Conservation (phyloP, 53 echinoderm and acorn worm species). For the Crossaster papposus region DNA sequence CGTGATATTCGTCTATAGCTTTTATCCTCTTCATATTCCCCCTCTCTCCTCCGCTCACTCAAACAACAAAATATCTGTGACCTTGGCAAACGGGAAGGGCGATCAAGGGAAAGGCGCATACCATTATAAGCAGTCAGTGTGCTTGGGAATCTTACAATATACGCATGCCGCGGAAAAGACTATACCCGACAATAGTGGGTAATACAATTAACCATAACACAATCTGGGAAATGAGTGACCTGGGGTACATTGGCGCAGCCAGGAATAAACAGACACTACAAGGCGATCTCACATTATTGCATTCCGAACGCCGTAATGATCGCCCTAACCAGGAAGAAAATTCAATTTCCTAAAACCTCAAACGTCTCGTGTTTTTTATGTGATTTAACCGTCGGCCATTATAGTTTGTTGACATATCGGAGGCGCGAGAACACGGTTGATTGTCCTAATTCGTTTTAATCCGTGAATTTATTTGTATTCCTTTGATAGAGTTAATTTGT, state of each 20-base stretch:
- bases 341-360: conserved; percentile 24
- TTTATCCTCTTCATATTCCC: conserved; percentile 2
- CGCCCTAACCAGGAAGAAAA: conserved; percentile 5
- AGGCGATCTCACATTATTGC: conserved; percentile 12
- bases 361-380: neutral
- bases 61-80: conserved; percentile 38
- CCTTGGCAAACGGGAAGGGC: conserved; percentile 45
- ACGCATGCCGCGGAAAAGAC: neutral
- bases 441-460: neutral
- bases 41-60: conserved; percentile 1
- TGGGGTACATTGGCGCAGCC: conserved; percentile 6
- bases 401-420: conserved; percentile 31
- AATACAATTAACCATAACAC: conserved; percentile 46
- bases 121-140: neutral
- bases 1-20: conserved; percentile 18
- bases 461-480: neutral
- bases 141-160: neutral
- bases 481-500: conserved; percentile 5
- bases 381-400: neutral
- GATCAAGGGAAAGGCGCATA: conserved; percentile 18
- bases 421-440: neutral
- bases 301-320: conserved; percentile 3
- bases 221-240: conserved; percentile 18
- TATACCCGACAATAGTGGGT: conserved; percentile 13
- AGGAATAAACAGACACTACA: neutral